A percentile compares a stretch with the other conserved stretches of the same genome.
Evolutionary conservation across 2,113 vertebrate genomes (phyloP).

Genomic region (Diphyllodes magnificus): DNA sequence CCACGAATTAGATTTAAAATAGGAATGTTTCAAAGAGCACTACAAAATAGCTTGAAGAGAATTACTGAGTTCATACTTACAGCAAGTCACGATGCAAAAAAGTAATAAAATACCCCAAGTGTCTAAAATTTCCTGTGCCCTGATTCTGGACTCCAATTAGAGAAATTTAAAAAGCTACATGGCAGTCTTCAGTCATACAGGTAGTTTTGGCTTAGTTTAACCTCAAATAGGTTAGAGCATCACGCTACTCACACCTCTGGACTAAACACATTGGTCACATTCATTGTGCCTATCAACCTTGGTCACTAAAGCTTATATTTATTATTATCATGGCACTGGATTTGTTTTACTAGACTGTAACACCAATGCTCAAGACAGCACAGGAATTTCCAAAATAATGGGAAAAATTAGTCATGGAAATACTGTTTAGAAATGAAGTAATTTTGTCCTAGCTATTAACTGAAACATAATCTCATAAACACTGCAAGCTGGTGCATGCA

Average conservation of each 20-base stretch:
- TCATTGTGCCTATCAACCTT: neutral
- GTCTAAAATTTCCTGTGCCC: neutral
- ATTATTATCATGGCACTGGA: neutral
- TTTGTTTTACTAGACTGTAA: neutral
- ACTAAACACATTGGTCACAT: neutral
- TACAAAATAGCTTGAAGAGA: conserved; percentile 1
- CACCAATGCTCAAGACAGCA: neutral
- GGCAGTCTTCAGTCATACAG: neutral
- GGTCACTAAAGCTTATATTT: neutral
- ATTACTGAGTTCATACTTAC: neutral
- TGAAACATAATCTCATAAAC: neutral
- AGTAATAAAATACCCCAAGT: neutral
- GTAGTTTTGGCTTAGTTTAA: neutral
- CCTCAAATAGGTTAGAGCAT: neutral
- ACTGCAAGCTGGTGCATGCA: neutral
- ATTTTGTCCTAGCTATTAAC: neutral
- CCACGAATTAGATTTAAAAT: conserved; percentile 22
- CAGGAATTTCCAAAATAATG: neutral
- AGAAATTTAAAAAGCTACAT: neutral
- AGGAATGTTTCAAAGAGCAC: neutral
- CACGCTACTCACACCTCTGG: neutral
- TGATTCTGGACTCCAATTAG: neutral
- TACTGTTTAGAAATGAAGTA: neutral
- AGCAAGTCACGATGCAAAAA: conserved; percentile 5
- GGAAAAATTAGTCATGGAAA: neutral